Conservation (phyloP, 2,113 vertebrate species). For the Phoenicopterus ruber region DNA sequence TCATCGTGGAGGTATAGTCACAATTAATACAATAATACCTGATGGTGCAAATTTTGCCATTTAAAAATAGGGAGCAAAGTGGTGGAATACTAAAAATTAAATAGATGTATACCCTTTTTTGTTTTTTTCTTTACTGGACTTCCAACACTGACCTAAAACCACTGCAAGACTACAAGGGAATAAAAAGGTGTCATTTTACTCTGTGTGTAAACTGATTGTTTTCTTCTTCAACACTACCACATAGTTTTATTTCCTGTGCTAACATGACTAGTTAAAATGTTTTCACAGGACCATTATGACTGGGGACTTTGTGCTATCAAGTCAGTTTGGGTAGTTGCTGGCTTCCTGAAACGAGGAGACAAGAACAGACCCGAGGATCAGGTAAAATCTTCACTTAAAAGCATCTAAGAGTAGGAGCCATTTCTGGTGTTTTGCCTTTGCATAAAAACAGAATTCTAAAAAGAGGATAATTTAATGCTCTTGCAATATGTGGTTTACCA, state of each 20-base stretch:
- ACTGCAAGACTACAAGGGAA: neutral
- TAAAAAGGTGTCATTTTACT: neutral
- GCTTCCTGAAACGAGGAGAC: constrained; percentile 74
- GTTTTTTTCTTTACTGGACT: neutral
- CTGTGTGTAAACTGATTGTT: neutral
- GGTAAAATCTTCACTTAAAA: constrained; percentile 53
- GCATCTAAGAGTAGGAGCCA: neutral
- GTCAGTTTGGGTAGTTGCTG: constrained; percentile 80
- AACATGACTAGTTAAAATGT: neutral
- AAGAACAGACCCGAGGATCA: constrained; percentile 78
- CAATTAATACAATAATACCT: neutral
- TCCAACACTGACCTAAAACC: neutral
- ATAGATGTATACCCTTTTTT: no score
- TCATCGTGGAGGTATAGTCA: neutral
- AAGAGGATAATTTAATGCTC: neutral
- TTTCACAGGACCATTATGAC: constrained; percentile 79
- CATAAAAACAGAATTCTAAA: neutral
- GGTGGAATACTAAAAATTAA: neutral
- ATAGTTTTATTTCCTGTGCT: neutral
- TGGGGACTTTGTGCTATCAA: constrained; percentile 80
- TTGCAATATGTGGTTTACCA: neutral
- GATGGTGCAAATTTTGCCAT: neutral
- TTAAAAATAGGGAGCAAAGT: neutral
- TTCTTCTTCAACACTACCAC: neutral
- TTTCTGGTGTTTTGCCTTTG: neutral